Base-by-base conservation (phyloP, 1,140 invertebrate genomes). In the Drosophila elegans region DNA sequence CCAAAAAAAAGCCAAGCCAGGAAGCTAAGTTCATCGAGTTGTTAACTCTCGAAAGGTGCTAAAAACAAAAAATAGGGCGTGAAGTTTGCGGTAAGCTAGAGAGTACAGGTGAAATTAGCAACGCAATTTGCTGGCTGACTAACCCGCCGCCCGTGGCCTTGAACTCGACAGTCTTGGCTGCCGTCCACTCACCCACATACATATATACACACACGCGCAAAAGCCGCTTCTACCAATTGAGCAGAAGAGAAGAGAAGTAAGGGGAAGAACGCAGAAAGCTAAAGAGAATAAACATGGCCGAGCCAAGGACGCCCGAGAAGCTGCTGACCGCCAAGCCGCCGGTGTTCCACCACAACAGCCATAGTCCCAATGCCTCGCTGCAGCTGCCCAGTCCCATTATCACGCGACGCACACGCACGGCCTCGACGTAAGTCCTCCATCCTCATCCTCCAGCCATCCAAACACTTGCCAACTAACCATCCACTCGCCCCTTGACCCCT, bases 341-440 rank as follows among this genome's bases (percentile, higher is more conserved):
- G 41, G 27, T 90, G 13, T 83, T 72, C 48, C 86, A 88, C 53
- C 86, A 84, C 32, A 91, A 84, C 62, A 83, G 80, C 78, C 86
- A 91, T 52, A 91, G 90, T 51, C 90, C 90, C 42, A 85, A 91
- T 77, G 92, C 93, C 41, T 93, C 93, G 74, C 92, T 95, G 55
- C 94, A 94, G 80, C 90, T 96, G 74, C 96, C 96, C 12, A 96
- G 96, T 92, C 96, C 96, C 12, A 95, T 97, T 77, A 96, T 96
- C 45, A 97, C 96, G 6, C 94, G 95, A 81, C 93, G 96, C 72
- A 97, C 95, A 71, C 93, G 96, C 85, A 96, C 96, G 62, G 94
- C 96, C 74, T 97, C 96, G 66, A 96, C 95, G 96, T 97, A 94
- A 95, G 94, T 82, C 45, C 45, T 36, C 25, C 41, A 9, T 27